Conservation (phyloP, 2,113 vertebrate genomes). For the Cephalopterus ornatus region DNA sequence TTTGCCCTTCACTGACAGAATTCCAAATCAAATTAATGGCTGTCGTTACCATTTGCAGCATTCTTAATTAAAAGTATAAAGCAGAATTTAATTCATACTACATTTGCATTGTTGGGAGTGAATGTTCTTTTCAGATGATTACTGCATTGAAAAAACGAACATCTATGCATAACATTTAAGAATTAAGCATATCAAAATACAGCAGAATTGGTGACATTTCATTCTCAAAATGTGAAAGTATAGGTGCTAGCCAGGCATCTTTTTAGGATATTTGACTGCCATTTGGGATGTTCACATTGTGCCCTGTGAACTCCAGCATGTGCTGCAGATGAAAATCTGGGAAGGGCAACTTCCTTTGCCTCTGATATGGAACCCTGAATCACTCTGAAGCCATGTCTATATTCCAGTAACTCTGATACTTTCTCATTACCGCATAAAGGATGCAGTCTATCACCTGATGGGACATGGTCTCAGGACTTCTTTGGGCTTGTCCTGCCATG, state of each 20-base stretch:
- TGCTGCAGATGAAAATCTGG: neutral
- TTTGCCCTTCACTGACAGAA: neutral
- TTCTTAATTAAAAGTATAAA: conserved; percentile 4
- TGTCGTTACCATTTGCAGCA: neutral
- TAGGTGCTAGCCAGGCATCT: neutral
- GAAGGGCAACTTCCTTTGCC: neutral
- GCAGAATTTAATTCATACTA: neutral
- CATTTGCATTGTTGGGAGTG: neutral
- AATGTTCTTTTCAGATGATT: neutral
- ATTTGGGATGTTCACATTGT: neutral
- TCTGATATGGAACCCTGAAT: neutral
- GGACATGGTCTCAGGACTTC: neutral
- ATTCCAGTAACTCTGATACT: neutral
- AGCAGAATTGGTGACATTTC: neutral
- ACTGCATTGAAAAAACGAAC: neutral
- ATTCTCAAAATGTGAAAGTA: neutral
- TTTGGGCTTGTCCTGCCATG: neutral
- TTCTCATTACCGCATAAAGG: neutral
- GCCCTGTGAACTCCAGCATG: neutral
- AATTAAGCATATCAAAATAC: neutral
- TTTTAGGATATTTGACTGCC: neutral
- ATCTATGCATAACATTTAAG: neutral
- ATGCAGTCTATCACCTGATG: neutral
- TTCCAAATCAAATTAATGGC: conserved; percentile 15
- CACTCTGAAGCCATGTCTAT: neutral